Conservation (phyloP, 2,797 vertebrate species). For the Neomorphus geoffroyi region DNA sequence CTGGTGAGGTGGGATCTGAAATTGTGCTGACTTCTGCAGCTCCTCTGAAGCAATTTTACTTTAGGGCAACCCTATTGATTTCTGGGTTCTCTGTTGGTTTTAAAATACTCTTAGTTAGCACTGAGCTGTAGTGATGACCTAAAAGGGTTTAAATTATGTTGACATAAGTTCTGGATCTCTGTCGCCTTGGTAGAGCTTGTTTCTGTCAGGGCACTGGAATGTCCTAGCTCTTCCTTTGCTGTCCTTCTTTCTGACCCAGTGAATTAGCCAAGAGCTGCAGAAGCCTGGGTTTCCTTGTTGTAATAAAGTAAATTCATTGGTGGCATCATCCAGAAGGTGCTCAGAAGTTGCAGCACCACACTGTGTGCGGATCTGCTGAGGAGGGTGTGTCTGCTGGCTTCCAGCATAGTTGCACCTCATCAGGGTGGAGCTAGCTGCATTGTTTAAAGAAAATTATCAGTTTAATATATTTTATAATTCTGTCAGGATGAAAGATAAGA, state of each 20-base stretch:
- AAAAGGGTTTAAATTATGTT: neutral
- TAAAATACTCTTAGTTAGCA: neutral
- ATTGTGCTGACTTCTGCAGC: neutral
- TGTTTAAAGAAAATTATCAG: neutral
- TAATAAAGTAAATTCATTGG: neutral
- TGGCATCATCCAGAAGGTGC: neutral
- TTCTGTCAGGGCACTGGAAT: neutral
- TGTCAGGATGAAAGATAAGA: neutral
- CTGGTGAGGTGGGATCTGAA: neutral
- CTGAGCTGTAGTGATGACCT: neutral
- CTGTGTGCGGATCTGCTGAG: accelerated
- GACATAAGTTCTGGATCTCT: neutral
- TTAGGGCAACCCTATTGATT: neutral
- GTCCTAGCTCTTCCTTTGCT: neutral
- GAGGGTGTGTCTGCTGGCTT: neutral
- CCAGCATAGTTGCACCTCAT: neutral
- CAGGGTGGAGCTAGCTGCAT: neutral
- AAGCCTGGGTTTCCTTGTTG: neutral
- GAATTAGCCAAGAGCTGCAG: neutral
- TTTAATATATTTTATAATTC: neutral
- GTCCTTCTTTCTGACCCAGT: neutral
- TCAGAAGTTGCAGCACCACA: neutral
- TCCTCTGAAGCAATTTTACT: neutral
- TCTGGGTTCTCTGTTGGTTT: neutral
- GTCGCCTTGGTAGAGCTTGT: neutral